Conservation (phyloP, 2,113 vertebrate species). For the Ranitomeya imitator region DNA sequence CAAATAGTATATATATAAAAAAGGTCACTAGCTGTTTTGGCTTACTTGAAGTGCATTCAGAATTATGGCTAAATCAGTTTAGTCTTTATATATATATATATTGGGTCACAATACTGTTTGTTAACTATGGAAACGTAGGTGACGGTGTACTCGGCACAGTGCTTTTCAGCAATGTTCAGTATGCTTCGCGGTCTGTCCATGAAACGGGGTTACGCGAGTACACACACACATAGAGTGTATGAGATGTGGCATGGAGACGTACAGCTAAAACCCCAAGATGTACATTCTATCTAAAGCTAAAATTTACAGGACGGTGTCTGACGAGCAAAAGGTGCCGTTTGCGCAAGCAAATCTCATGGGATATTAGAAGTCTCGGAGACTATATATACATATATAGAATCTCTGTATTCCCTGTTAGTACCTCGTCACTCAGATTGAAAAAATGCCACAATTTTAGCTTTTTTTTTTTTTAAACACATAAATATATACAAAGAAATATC, state of each 20-base stretch:
- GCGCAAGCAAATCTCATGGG: slow-evolving; percentile 54
- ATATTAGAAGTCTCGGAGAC: not conserved
- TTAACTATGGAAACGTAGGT: slow-evolving; percentile 78
- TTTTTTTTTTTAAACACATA: slow-evolving; percentile 59
- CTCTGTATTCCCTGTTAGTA: slow-evolving; percentile 56
- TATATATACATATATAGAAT: slow-evolving; percentile 20
- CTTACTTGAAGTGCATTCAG: slow-evolving; percentile 85
- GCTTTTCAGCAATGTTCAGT: slow-evolving; percentile 82
- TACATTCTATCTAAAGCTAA: slow-evolving; percentile 76
- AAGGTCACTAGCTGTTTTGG: slow-evolving; percentile 85
- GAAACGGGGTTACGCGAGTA: slow-evolving; percentile 80
- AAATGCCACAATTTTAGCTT: slow-evolving; percentile 65
- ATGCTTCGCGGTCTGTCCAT: slow-evolving; percentile 78
- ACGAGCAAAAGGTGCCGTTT: slow-evolving; percentile 62
- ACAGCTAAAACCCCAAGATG: slow-evolving; percentile 76
- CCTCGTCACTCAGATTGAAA: slow-evolving; percentile 61
- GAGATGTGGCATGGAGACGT: slow-evolving; percentile 64
- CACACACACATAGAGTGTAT: slow-evolving; percentile 74
- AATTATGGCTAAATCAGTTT: slow-evolving; percentile 84
- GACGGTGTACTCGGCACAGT: slow-evolving; percentile 76
- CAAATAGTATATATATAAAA: slow-evolving; percentile 80
- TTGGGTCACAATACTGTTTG: slow-evolving; percentile 84
- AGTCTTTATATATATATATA: slow-evolving; percentile 72
- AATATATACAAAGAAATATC: slow-evolving; percentile 63
- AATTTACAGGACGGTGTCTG: slow-evolving; percentile 67